Conservation (phyloP, 2,888 invertebrate genomes). For the Oxystoma pomonae region DNA sequence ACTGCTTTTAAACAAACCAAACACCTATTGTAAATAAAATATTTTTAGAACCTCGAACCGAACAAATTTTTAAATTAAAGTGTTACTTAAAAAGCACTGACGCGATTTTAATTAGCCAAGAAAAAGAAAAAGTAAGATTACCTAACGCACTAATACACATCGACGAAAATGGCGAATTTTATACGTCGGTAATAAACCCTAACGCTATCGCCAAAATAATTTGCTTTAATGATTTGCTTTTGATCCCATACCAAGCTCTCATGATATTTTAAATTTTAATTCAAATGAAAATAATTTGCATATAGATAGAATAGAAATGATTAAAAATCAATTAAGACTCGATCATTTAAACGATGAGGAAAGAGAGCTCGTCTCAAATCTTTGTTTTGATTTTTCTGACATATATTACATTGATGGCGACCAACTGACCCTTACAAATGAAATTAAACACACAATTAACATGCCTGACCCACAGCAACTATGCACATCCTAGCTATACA, state of each 20-base stretch:
- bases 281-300: background rate
- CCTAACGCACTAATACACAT: too few species aligned
- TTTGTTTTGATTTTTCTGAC: constrained; percentile 9
- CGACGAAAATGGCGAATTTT: background rate
- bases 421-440: constrained; percentile 10
- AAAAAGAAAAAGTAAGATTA: background rate
- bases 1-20: too few species aligned
- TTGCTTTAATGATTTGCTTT: background rate
- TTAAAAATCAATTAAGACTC: background rate
- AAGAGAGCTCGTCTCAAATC: constrained; percentile 8
- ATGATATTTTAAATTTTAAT: background rate
- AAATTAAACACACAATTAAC: constrained; percentile 12
- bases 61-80: background rate
- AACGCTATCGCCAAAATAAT: background rate
- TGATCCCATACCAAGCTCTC: background rate
- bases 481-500: background rate
- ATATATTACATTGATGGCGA: constrained; percentile 13
- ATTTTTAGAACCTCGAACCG: background rate
- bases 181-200: too few species aligned
- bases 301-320: background rate
- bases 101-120: background rate
- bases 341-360: constrained; percentile 11
- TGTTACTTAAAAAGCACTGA: background rate
- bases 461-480: too few species aligned
- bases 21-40: background rate